Percentiles rank a stretch among this genome's conserved stretches.
Conservation (phyloP, 2,888 invertebrate species). For the Melinaea marsaeus region DNA sequence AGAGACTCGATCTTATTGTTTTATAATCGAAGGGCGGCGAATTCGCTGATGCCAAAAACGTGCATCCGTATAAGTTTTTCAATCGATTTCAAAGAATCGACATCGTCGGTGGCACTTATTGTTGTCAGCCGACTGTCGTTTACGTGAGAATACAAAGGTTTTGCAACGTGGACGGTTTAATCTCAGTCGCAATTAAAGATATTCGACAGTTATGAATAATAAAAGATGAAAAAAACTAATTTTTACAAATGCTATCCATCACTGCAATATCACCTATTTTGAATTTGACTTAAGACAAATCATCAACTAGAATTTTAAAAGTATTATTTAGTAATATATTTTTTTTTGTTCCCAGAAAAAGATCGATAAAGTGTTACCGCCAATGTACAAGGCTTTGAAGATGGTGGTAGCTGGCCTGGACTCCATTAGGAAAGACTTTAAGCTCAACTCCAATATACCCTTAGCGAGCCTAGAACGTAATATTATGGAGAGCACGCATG, state of each 20-base stretch:
- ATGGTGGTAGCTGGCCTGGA: constrained; percentile 84
- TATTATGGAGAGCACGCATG: constrained; percentile 78
- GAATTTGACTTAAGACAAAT: not conserved
- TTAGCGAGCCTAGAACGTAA: constrained; percentile 53
- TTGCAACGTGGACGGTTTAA: constrained; percentile 57
- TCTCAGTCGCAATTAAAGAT: constrained; percentile 47
- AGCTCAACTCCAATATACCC: constrained; percentile 57
- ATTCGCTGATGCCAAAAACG: constrained; percentile 75
- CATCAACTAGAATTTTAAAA: not conserved
- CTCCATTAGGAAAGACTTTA: constrained; percentile 79
- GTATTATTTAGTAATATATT: not conserved
- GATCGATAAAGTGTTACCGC: constrained; percentile 67
- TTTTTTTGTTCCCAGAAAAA: constrained; percentile 51
- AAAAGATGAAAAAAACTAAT: constrained; percentile 4
- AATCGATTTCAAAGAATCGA: constrained; percentile 71
- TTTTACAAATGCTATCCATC: too few species aligned
- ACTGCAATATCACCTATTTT: too few species aligned
- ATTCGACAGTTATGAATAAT: constrained; percentile 47
- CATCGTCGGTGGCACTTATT: constrained; percentile 75
- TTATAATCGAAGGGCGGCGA: constrained; percentile 59
- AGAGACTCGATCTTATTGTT: constrained; percentile 39
- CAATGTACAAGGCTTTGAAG: constrained; percentile 83
- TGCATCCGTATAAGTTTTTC: constrained; percentile 75
- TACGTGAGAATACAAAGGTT: constrained; percentile 75
- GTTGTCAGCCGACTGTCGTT: constrained; percentile 67